These are phyloP conservation scores for Aphidius gifuensis DNA, from an alignment of 1,140 invertebrate genomes.

Conservation along the genomic window DNA sequence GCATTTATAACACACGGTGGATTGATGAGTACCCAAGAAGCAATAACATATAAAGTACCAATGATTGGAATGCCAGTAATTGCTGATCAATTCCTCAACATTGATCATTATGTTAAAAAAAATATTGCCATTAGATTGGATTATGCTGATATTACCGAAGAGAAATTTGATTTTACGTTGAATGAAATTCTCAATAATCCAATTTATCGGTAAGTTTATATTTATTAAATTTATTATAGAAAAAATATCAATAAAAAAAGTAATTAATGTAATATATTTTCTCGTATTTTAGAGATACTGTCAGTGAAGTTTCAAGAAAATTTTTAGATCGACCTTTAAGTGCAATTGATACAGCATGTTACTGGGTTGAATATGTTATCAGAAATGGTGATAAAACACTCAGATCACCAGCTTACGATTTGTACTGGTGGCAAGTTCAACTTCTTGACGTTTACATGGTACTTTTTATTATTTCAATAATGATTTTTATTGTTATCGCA, in stretches of 20 bases:
- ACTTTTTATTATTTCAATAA: background rate
- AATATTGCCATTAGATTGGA: constrained; percentile 42
- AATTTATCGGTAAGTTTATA: constrained; percentile 34
- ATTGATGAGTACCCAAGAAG: constrained; percentile 71
- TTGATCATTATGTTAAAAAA: constrained; percentile 29
- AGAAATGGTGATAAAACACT: constrained; percentile 53
- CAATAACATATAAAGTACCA: constrained; percentile 70
- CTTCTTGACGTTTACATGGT: constrained; percentile 45
- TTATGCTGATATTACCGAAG: constrained; percentile 34
- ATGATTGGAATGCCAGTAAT: constrained; percentile 69
- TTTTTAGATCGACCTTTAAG: constrained; percentile 48
- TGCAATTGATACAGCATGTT: constrained; percentile 57
- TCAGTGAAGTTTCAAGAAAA: constrained; percentile 25
- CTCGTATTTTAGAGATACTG: constrained; percentile 29
- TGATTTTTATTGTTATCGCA: constrained; percentile 1
- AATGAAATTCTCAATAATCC: constrained; percentile 37
- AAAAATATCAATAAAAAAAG: background rate
- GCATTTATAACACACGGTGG: constrained; percentile 74
- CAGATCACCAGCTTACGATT: constrained; percentile 44
- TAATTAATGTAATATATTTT: constrained; percentile 1
- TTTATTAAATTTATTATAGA: background rate
- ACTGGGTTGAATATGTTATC: constrained; percentile 61
- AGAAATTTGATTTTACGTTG: constrained; percentile 37
- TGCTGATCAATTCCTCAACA: constrained; percentile 67
- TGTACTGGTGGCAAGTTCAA: constrained; percentile 51